Conservation (phyloP, 2,888 invertebrate genomes). For the Mesorhabditis sp. region DNA sequence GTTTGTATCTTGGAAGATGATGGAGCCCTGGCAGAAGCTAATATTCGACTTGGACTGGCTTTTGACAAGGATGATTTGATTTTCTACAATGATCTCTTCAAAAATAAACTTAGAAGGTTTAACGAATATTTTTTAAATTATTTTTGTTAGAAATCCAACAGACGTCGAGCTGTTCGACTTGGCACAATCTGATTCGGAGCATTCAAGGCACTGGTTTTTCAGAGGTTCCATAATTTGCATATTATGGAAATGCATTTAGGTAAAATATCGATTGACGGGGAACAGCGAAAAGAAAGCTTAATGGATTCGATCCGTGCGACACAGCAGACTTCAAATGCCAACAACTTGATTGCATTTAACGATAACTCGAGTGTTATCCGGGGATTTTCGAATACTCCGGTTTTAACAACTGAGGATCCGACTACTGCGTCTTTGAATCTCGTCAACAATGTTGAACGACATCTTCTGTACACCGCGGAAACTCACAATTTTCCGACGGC, state of each 20-base stretch:
- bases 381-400: constrained; percentile 67
- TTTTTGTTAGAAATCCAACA: constrained; percentile 79
- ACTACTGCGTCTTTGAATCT: constrained; percentile 68
- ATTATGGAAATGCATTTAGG: constrained; percentile 50
- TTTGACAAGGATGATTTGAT: constrained; percentile 41
- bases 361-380: constrained; percentile 78
- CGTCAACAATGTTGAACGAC: constrained; percentile 67
- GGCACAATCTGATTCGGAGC: constrained; percentile 81
- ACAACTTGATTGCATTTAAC: constrained; percentile 92
- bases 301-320: constrained; percentile 90
- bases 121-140: not conserved
- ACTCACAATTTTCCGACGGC: constrained; percentile 96
- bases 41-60: constrained; percentile 37
- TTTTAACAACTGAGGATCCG: constrained; percentile 67
- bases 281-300: constrained; percentile 70
- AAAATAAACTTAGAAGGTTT: constrained; percentile 34
- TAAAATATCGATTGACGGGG: constrained; percentile 76
- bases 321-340: constrained; percentile 77
- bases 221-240: constrained; percentile 62
- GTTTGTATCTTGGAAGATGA: constrained; percentile 22
- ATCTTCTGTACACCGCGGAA: constrained; percentile 94
- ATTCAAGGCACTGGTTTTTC: constrained; percentile 98
- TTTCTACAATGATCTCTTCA: constrained; percentile 45
- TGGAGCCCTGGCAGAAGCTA: constrained; percentile 18
- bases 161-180: constrained; percentile 95